Percentiles rank a stretch among this genome's conserved stretches.
Evolutionary conservation across 2,888 invertebrate genomes (phyloP).

Genomic region (Calameuta pallipes): DNA sequence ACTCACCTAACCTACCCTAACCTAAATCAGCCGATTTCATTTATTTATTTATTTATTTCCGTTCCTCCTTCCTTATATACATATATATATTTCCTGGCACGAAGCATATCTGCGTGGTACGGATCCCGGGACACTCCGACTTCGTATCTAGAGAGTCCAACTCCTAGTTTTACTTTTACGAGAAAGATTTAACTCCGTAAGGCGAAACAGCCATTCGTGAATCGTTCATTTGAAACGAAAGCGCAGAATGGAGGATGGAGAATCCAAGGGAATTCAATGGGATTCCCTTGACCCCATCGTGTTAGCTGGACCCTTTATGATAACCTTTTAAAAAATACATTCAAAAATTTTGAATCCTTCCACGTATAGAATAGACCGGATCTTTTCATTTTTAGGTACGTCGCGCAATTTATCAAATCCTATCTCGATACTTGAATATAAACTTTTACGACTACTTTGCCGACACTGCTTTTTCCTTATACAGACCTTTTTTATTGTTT

Average conservation of each 20-base stretch:
- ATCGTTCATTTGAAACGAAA: too few species aligned
- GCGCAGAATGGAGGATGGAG: too few species aligned
- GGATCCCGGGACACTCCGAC: background rate
- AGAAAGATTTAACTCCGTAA: background rate
- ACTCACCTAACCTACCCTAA: background rate
- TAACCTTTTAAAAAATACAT: background rate
- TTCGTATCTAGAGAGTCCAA: background rate
- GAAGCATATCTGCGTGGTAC: background rate
- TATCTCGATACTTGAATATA: background rate
- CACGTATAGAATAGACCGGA: background rate
- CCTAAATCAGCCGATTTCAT: background rate
- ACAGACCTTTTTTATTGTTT: background rate
- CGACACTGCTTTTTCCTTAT: background rate
- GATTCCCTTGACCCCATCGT: too few species aligned
- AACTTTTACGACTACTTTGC: background rate
- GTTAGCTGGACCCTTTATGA: background rate
- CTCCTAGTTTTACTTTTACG: background rate
- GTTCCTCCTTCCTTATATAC: too few species aligned
- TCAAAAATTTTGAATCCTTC: background rate
- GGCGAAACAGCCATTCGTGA: too few species aligned
- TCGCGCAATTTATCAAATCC: background rate
- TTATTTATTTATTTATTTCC: background rate
- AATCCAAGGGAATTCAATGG: too few species aligned
- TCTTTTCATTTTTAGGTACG: background rate
- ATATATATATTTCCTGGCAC: too few species aligned